Conservation (phyloP, 2,888 invertebrate species). For the Taenaris catops region DNA sequence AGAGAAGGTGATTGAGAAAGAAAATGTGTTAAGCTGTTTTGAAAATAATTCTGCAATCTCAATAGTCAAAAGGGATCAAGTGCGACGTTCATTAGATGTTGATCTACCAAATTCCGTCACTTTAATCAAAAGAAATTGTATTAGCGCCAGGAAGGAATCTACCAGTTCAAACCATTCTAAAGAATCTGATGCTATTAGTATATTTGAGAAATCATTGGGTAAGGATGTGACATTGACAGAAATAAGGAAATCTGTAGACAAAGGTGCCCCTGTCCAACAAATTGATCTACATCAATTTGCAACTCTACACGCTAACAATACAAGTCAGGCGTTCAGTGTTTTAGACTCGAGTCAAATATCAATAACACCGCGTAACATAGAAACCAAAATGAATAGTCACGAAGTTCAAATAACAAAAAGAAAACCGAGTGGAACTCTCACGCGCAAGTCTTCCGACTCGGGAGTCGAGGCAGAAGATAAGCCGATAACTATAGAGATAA, state of each 20-base stretch:
- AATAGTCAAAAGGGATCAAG: constrained; percentile 70
- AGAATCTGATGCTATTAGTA: constrained; percentile 70
- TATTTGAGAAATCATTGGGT: constrained; percentile 71
- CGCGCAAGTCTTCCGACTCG: constrained; percentile 56
- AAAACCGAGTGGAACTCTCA: constrained; percentile 49
- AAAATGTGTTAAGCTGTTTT: constrained; percentile 70
- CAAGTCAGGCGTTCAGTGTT: constrained; percentile 43
- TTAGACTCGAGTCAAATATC: constrained; percentile 66
- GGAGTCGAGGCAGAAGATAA: constrained; percentile 49
- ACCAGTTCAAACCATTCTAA: constrained; percentile 69
- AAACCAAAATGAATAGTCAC: constrained; percentile 37
- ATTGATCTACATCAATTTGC: constrained; percentile 64
- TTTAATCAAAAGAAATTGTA: constrained; percentile 68
- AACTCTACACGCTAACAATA: constrained; percentile 51
- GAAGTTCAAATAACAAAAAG: constrained; percentile 50
- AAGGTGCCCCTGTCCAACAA: constrained; percentile 39
- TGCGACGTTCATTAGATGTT: constrained; percentile 66
- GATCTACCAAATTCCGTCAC: constrained; percentile 71
- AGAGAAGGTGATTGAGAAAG: constrained; percentile 65
- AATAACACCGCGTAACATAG: constrained; percentile 54
- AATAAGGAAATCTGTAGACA: constrained; percentile 69
- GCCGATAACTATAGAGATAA: constrained; percentile 52
- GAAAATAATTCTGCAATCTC: constrained; percentile 77
- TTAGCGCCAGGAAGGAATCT: constrained; percentile 67
- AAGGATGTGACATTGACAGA: constrained; percentile 73